Base-by-base conservation (phyloP, 2,888 invertebrate species). In the Mycogona germanica region DNA sequence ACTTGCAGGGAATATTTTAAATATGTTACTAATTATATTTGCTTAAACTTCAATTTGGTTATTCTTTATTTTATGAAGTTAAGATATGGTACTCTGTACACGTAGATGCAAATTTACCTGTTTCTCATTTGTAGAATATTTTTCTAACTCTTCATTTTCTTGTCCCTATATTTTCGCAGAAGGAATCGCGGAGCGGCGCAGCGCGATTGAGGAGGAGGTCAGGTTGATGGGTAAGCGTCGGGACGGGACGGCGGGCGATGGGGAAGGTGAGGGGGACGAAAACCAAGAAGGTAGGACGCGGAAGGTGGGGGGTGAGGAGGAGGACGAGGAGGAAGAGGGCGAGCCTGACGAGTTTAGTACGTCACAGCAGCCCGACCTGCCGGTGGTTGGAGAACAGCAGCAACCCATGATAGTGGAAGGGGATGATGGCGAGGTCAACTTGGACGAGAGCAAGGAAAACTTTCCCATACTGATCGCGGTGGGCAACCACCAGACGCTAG, bases 201-300 rank as follows among this genome's bases (percentile, higher is more conserved):
- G 65, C 29, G 41, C 47, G 23, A 49, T 53, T 21, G 47, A 53
- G n/a, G 49, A 53, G 3, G 49, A 49, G 40, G 29, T 51, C 29
- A 38, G 78, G 67, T 76, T 76, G 64, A 78, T 84, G 65, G 74
- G 75, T 47, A 77, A 76, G 62, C 81, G 79, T 63, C 75, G 78
- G 3, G 61, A 62, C 40, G 44, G 59, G 12, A 57, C 35, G 62
- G 64, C 42, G 57, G 58, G 37, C 47, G 60, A 45, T 60, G 61
- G 38, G 57, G 61, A 41, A 51, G 17, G 60, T 9, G 62, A 62
- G 38, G 61, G 58, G 40, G 60, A 60, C 38, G 51, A 58, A 29
- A 57, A 58, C 4, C 53, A 59, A 4, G 62, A 60, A 51, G 52
- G 48, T 50, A 45, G 47, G 37, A 40, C 29, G 40, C 41, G 32